These are phyloP conservation scores for Bagarius yarrelli DNA, from an alignment of 2,113 vertebrate species.

Conservation along the genomic window DNA sequence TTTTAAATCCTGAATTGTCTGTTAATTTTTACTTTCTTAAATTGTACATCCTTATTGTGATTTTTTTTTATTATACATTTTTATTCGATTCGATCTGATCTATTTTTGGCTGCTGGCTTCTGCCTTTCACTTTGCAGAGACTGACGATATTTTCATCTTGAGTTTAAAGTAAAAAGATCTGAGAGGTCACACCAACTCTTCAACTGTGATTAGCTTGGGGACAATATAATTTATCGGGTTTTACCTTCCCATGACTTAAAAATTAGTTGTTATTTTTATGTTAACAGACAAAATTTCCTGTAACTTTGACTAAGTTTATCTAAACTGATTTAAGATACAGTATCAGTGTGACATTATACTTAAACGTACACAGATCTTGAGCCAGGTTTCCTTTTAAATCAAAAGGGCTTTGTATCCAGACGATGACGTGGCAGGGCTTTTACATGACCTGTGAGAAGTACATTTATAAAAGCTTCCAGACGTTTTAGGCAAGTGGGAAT, in stretches of 20 bases:
- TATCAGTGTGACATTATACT: conserved; percentile 7
- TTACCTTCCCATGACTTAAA: not conserved
- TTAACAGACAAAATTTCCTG: not conserved
- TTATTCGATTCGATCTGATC: not conserved
- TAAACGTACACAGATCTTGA: not conserved
- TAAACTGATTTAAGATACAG: conserved; percentile 21
- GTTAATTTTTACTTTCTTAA: not conserved
- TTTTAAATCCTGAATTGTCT: not conserved
- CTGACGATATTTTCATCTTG: not conserved
- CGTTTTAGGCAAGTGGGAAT: not conserved
- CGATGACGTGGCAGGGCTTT: conserved; percentile 17
- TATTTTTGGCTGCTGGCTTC: not conserved
- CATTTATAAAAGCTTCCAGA: conserved; percentile 34
- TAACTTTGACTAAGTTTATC: not conserved
- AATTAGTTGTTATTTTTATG: not conserved
- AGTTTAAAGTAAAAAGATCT: not conserved
- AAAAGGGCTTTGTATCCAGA: conserved; percentile 23
- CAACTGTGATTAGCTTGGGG: not conserved
- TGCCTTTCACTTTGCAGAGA: not conserved
- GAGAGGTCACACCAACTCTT: not conserved
- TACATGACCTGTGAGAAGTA: conserved; percentile 13
- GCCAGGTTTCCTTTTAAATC: conserved; percentile 22
- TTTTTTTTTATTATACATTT: not conserved
- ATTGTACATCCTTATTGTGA: too few species aligned
- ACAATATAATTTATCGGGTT: not conserved